These are phyloP conservation scores for Rhynchotus rufescens DNA, from an alignment of 2,797 vertebrate genomes.

Conservation along the genomic window DNA sequence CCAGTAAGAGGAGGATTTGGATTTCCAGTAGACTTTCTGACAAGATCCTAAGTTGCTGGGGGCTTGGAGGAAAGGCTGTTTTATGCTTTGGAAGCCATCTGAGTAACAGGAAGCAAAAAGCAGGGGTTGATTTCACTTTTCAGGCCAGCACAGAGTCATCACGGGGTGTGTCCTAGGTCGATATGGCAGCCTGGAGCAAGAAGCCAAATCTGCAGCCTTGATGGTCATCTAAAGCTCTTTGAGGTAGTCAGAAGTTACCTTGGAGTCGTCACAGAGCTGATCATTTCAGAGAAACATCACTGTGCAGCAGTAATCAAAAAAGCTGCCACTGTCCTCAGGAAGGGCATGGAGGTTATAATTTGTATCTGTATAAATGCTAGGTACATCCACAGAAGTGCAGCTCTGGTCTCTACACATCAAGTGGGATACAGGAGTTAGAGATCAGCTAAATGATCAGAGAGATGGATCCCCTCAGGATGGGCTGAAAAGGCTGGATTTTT, in stretches of 20 bases:
- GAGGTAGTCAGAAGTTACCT: too few relatives aligned
- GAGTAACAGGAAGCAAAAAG: background rate
- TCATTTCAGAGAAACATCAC: background rate
- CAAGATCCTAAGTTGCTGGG: background rate
- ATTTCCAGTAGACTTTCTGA: background rate
- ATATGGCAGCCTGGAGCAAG: background rate
- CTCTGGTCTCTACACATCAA: background rate
- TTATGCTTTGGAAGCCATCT: background rate
- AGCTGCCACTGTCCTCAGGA: background rate
- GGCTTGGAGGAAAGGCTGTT: background rate
- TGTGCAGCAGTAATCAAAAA: background rate
- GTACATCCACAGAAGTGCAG: rapidly evolving
- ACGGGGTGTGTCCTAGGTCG: background rate
- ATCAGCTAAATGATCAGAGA: background rate
- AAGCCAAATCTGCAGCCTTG: too few relatives aligned
- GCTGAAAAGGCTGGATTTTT: background rate
- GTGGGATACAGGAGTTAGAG: background rate
- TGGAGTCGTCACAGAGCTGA: too few relatives aligned
- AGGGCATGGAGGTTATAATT: background rate
- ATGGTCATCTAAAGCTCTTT: too few relatives aligned
- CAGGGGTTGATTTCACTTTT: background rate
- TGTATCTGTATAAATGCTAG: background rate
- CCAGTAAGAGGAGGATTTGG: background rate
- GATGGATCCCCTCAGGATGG: background rate
- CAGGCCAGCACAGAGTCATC: background rate